Percentiles rank a stretch among this genome's conserved stretches.
Evolutionary conservation across 2,888 invertebrate species (phyloP).

Genomic region (Oscheius sp.): DNA sequence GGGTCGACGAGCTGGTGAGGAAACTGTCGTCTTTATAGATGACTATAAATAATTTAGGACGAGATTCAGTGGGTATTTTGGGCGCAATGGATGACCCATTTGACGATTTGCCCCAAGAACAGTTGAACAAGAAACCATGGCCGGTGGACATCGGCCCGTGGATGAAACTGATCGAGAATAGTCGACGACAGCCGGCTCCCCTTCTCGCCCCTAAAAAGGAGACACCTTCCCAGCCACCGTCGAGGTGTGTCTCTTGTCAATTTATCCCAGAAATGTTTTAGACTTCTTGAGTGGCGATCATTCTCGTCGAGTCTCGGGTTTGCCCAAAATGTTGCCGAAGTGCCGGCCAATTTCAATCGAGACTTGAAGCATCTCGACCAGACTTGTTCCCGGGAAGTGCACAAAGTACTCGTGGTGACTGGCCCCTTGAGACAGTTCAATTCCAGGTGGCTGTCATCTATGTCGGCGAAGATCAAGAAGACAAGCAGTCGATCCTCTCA

Average conservation of each 20-base stretch:
- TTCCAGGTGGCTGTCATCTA: conserved; percentile 89
- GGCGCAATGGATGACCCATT: conserved; percentile 63
- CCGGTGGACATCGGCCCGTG: conserved; percentile 39
- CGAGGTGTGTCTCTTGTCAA: conserved; percentile 5
- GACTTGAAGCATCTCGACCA: conserved; percentile 90
- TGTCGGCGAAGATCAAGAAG: conserved; percentile 92
- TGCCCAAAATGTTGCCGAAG: conserved; percentile 47
- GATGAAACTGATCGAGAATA: conserved; percentile 47
- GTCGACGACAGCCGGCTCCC: conserved; percentile 50
- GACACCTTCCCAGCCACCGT: conserved; percentile 13
- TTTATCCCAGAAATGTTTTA: background rate
- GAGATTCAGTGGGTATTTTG: conserved; percentile 54
- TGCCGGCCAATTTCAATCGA: conserved; percentile 79
- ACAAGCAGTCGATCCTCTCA: conserved; percentile 90
- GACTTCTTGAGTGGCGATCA: conserved; percentile 54
- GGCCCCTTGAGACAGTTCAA: background rate
- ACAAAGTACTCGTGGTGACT: conserved; percentile 78
- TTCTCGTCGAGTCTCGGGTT: conserved; percentile 54
- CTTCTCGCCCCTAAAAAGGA: conserved; percentile 13
- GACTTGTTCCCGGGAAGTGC: conserved; percentile 83
- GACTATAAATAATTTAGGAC: conserved; percentile 28
- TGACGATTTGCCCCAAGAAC: conserved; percentile 51
- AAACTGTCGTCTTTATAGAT: background rate
- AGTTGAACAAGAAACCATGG: conserved; percentile 22
- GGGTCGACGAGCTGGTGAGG: conserved; percentile 45